Evolutionary conservation across 23 tunicate species (phyloP).

Genomic region (Halocynthia roretzi): DNA sequence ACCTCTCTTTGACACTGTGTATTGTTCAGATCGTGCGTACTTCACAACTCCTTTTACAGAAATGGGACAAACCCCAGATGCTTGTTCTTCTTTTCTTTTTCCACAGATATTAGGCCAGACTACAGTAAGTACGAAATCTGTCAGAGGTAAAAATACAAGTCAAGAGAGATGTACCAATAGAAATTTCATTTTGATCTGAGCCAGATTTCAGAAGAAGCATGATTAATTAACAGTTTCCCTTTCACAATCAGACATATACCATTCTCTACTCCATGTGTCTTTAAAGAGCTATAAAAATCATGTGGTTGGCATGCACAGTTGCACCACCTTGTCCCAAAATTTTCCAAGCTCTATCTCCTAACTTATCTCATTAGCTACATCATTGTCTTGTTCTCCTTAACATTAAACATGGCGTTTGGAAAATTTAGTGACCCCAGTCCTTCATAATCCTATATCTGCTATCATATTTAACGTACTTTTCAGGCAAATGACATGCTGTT

Average conservation of each 20-base stretch:
- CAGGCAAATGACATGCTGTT: slow-evolving; percentile 74
- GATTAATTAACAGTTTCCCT: too few relatives aligned
- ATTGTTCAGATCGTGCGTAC: slow-evolving; percentile 67
- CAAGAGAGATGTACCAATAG: too few relatives aligned
- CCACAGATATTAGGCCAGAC: slow-evolving; percentile 63
- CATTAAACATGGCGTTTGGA: too few relatives aligned
- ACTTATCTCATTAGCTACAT: neutral
- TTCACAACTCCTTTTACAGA: slow-evolving; percentile 71
- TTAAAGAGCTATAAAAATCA: too few relatives aligned
- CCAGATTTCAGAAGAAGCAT: too few relatives aligned
- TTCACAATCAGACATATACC: too few relatives aligned
- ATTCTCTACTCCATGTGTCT: too few relatives aligned
- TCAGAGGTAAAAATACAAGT: too few relatives aligned
- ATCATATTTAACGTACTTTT: neutral
- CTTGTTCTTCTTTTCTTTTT: slow-evolving; percentile 64
- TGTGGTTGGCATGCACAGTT: too few relatives aligned
- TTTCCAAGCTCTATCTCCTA: neutral
- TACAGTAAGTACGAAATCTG: slow-evolving; percentile 11
- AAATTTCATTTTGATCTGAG: too few relatives aligned
- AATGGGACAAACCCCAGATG: slow-evolving; percentile 72
- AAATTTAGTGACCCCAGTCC: neutral
- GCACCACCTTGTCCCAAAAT: too few relatives aligned
- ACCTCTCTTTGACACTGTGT: slow-evolving; percentile 72
- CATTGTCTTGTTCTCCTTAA: neutral
- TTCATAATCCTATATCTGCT: neutral